Evolutionary conservation across 1,140 invertebrate genomes (phyloP).

Genomic region (Schlechtendalia chinensis): DNA sequence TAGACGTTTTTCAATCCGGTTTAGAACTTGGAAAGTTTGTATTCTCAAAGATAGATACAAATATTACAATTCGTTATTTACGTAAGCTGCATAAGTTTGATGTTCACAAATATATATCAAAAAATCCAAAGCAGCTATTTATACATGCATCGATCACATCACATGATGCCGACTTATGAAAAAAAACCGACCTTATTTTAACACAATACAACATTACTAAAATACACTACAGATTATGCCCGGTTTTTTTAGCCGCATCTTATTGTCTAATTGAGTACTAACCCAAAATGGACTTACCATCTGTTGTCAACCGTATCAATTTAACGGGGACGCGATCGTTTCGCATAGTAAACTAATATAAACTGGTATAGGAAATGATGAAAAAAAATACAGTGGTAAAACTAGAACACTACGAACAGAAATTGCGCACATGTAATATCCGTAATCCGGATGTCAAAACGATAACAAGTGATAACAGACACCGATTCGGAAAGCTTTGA

Average conservation of each 20-base stretch:
- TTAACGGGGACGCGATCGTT: conserved; percentile 21
- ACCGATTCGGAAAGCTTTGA: not conserved
- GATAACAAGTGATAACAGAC: not conserved
- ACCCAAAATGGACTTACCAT: conserved; percentile 10
- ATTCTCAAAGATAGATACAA: no score
- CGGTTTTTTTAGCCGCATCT: not conserved
- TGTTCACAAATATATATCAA: not conserved
- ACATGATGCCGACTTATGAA: not conserved
- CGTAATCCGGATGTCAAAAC: not conserved
- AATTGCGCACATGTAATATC: not conserved
- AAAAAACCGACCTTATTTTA: not conserved
- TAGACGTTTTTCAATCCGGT: not conserved
- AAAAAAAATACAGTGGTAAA: not conserved
- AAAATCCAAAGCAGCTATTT: not conserved
- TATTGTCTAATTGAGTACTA: conserved; percentile 8
- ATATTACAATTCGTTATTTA: not conserved
- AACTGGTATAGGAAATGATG: not conserved
- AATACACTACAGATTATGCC: not conserved
- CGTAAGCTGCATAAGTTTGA: not conserved
- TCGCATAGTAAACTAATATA: not conserved
- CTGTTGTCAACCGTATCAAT: conserved; percentile 29
- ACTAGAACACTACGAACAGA: not conserved
- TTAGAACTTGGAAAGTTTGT: not conserved
- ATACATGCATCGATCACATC: not conserved
- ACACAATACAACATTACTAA: not conserved